A percentile compares a stretch with the other conserved stretches of the same genome.
These are phyloP conservation scores for Uromys caudimaculatus DNA, from an alignment of 2,797 vertebrate species.

Conservation along the genomic window DNA sequence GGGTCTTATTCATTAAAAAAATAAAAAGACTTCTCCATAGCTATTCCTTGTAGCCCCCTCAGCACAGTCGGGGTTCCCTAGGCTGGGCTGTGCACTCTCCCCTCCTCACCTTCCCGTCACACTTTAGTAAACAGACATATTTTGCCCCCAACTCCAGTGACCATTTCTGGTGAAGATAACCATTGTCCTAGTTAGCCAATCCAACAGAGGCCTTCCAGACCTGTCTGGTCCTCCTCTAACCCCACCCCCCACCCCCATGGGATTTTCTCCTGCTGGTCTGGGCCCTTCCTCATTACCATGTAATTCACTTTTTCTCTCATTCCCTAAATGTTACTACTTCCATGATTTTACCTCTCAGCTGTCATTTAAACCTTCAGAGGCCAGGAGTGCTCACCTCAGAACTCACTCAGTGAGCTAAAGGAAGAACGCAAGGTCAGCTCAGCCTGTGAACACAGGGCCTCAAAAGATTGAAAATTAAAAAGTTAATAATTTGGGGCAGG, in stretches of 20 bases:
- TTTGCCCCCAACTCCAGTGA: not conserved
- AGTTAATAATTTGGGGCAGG: no score
- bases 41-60: not conserved
- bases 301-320: not conserved
- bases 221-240: conserved; percentile 17
- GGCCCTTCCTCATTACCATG: not conserved
- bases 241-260: no score
- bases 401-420: not conserved
- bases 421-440: not conserved
- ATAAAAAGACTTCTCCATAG: not conserved
- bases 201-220: not conserved
- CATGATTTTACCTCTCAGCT: not conserved
- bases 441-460: not conserved
- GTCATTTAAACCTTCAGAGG: not conserved
- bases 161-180: not conserved
- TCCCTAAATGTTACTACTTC: not conserved
- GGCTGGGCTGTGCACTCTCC: not conserved
- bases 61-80: not conserved
- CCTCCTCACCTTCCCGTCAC: not conserved
- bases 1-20: not conserved
- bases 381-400: not conserved
- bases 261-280: not conserved
- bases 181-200: conserved; percentile 9
- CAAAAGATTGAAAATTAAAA: not conserved
- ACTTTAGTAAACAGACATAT: not conserved